Evolutionary conservation across 2,797 vertebrate genomes (phyloP), one percentile per base, ranked within the genome.

Genomic region (Hyperoplus lanceolatus): DNA sequence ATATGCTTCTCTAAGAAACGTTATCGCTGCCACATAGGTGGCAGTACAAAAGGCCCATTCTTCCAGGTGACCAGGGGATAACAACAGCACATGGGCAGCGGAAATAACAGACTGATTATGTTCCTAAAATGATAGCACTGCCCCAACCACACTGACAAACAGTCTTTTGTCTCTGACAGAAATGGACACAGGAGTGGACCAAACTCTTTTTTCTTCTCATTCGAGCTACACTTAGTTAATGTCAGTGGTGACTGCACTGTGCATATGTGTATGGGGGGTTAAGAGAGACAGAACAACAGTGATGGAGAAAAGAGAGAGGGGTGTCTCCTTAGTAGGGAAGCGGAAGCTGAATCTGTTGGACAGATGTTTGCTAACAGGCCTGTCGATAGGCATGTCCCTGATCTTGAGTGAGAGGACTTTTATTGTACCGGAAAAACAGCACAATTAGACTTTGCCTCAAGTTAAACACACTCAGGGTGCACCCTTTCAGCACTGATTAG

Each of bases 51-150:
- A 96, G 96, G 86, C 87, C 94, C 94, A 96, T 98, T 99, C 96
- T 98, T 97, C 93, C 93, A 75, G 79, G 9, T 94, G 95, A 96
- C 95, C 95, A 91, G 93, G 92, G 96, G 95, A 71, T 90, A 96
- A 96, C 94, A 94, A 93, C 96, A 94, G 95, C 94, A 95, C 96
- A 97, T 95, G 95, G 92, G 95, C 95, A 95, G 65, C 95, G 96
- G 96, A 99, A 98, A 98, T 96, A 96, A 96, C 96, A 96, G 95
- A 92, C 95, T 97, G 97, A 98, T 97, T 97, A 97, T 96, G 96
- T 97, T 97, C 96, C 96, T 95, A 96, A 95, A 97, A 96, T 96
- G 96, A 98, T 97, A 98, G 95, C 94, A 94, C 95, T 95, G 95
- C 96, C 94, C 94, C 94, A 94, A 95, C 94, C 90, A 93, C 92